phyloP scores from a whole-genome alignment of 2,888 invertebrate species.

The Microplitis deprimator region DNA sequence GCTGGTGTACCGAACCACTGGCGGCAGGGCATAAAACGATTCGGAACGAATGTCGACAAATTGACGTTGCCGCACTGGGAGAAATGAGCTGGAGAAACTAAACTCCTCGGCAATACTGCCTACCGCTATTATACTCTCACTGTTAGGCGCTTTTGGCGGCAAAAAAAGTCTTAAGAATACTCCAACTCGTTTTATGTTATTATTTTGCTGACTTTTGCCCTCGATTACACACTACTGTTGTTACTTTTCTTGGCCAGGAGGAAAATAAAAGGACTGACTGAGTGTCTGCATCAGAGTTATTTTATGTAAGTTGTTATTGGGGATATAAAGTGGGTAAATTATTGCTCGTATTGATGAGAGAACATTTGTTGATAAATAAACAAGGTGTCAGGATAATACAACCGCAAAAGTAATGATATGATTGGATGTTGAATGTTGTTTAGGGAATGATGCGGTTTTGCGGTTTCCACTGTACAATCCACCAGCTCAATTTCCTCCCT shows the following conservation, averaged over 20 bases:
- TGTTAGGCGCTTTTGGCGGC: background rate
- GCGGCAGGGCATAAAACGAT: slow-evolving; percentile 69
- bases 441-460: slow-evolving; percentile 69
- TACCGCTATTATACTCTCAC: background rate
- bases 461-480: slow-evolving; percentile 62
- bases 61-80: slow-evolving; percentile 64
- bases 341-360: slow-evolving; percentile 15
- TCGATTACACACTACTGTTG: too few species aligned
- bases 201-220: background rate
- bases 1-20: background rate
- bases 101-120: background rate
- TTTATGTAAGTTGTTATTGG: background rate
- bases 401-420: slow-evolving; percentile 71
- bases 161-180: background rate
- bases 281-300: background rate
- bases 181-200: background rate
- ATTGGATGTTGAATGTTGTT: slow-evolving; percentile 67
- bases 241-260: too few species aligned
- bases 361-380: slow-evolving; percentile 60
- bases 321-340: slow-evolving; percentile 18
- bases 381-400: slow-evolving; percentile 68
- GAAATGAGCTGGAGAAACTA: slow-evolving; percentile 22
- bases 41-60: slow-evolving; percentile 72
- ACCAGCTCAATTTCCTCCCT: slow-evolving; percentile 5
- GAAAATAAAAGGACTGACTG: too few species aligned